phyloP scores from a whole-genome alignment of 2,888 invertebrate species.

The Epirrhoe tristata region DNA sequence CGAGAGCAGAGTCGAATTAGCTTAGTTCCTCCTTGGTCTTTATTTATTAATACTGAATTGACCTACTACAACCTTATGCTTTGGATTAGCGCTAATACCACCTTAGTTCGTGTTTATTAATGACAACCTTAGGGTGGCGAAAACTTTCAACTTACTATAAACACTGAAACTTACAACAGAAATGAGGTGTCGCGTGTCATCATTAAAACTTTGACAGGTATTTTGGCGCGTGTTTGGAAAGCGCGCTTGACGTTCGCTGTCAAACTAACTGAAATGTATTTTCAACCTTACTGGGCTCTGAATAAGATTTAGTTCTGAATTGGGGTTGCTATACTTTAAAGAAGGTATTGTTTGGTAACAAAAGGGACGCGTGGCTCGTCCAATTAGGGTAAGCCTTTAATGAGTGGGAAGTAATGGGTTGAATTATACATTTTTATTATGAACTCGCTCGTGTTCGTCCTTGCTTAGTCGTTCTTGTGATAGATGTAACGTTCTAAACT shows the following conservation, averaged over 20 bases:
- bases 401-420: conserved; percentile 55
- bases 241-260: conserved; percentile 49
- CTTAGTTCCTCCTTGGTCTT: too few relatives aligned
- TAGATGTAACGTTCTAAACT: too few relatives aligned
- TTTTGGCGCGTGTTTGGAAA: conserved; percentile 57
- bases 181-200: conserved; percentile 57
- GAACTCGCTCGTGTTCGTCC: neutral
- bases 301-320: conserved; percentile 16
- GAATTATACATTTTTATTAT: neutral
- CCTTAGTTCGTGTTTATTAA: too few relatives aligned
- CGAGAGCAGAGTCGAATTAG: too few relatives aligned
- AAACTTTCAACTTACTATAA: too few relatives aligned
- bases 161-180: conserved; percentile 22
- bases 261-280: conserved; percentile 24
- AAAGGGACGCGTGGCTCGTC: conserved; percentile 65
- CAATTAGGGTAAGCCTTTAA: conserved; percentile 63
- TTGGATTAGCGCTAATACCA: too few relatives aligned
- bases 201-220: conserved; percentile 66
- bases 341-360: conserved; percentile 59
- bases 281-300: conserved; percentile 13
- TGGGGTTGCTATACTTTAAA: conserved; percentile 2
- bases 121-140: too few relatives aligned
- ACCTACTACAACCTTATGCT: too few relatives aligned
- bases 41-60: too few relatives aligned
- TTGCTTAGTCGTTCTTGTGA: too few relatives aligned